A percentile compares a stretch with the other conserved stretches of the same genome.
These are phyloP conservation scores for Silurus lanzhouensis DNA, from an alignment of 2,797 vertebrate genomes.

Conservation along the genomic window DNA sequence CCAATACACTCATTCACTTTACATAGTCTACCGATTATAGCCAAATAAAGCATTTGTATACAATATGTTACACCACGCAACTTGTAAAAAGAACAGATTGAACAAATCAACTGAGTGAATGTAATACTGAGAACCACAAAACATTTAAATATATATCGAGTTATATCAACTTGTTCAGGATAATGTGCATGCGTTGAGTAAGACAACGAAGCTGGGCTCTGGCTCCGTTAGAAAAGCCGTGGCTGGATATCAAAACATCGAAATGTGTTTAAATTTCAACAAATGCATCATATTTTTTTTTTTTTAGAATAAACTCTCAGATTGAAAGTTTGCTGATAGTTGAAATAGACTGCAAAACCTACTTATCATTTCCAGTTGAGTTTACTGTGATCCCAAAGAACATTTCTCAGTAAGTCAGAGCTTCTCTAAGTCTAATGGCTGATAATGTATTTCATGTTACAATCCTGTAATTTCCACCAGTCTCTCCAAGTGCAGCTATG, in stretches of 20 bases:
- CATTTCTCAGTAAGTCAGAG: background rate
- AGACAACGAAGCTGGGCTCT: slow-evolving; percentile 73
- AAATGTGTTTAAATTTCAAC: slow-evolving; percentile 2
- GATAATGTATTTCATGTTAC: background rate
- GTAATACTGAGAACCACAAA: slow-evolving; percentile 74
- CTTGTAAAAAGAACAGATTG: slow-evolving; percentile 58
- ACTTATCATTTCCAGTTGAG: background rate
- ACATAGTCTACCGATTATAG: slow-evolving; percentile 67
- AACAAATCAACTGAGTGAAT: slow-evolving; percentile 63
- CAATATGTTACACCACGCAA: slow-evolving; percentile 60
- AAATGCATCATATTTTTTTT: background rate
- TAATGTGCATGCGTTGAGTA: slow-evolving; percentile 79
- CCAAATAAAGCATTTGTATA: slow-evolving; percentile 60
- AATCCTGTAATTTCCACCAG: background rate
- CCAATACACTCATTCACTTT: slow-evolving; percentile 66
- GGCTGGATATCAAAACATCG: slow-evolving; percentile 26
- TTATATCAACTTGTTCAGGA: slow-evolving; percentile 76
- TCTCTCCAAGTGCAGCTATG: background rate
- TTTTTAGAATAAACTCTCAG: background rate
- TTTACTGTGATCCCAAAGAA: background rate
- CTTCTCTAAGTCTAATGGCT: background rate
- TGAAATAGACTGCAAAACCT: background rate
- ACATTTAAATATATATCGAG: slow-evolving; percentile 77
- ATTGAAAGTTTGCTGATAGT: background rate
- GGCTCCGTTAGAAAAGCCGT: slow-evolving; percentile 71